Base-by-base conservation (phyloP, 1,140 invertebrate genomes). In the Laupala kohalensis region DNA sequence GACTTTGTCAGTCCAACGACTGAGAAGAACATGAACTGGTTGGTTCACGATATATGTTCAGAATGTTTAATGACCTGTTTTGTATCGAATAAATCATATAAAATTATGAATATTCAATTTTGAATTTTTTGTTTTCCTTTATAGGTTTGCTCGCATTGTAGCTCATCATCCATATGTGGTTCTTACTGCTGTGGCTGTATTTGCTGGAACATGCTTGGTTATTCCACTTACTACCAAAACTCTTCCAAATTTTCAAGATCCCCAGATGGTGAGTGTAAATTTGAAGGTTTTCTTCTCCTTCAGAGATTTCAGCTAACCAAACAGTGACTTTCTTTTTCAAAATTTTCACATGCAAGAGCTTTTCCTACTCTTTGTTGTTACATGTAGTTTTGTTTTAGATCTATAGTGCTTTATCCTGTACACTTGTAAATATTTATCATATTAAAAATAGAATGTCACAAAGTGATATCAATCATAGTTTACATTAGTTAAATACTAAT, bases 211-310 rank as follows among this genome's bases (percentile, higher is more conserved):
- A 65, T 89, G 90, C 77, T 84, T 92, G 19, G 85, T 92, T 63
- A 84, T 93, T 67, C 87, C 90, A 24, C 78, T 93, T 24, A 84
- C 87, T 65, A 85, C 86, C 6, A 87, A 87, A 76, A 84, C 87
- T 27, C 79, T 89, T 67, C 91, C 91, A 23, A 87, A 90, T 79
- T 94, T 94, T 79, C 86, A 86, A 64, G 90, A 93, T 78, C 92
- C 92, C 25, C 85, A 89, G 75, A 80, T 90, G 79, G 87, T 87
- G 76, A 77, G 83, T 37, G 24, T n/a, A 37, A 19, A n/a, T n/a
- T n/a, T n/a, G n/a, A n/a, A n/a, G n/a, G n/a, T n/a, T n/a, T n/a
- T n/a, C n/a, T n/a, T n/a, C n/a, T n/a, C n/a, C n/a, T n/a, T n/a
- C n/a, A n/a, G n/a, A n/a, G n/a, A n/a, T n/a, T n/a, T n/a, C n/a